Evolutionary conservation across 2,113 vertebrate genomes (phyloP).

Genomic region (Zootoca vivipara): DNA sequence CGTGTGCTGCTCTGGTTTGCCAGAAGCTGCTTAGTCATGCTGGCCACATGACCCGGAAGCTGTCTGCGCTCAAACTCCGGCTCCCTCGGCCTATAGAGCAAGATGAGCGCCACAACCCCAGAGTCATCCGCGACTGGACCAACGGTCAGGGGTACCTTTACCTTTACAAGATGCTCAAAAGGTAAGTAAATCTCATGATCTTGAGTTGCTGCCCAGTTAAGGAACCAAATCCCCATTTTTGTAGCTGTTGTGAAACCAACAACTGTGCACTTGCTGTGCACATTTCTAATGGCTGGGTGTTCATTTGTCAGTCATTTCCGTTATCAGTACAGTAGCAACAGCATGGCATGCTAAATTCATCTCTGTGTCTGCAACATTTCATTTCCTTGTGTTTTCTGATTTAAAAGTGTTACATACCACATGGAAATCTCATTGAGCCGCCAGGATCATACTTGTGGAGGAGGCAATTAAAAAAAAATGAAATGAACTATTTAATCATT

Average conservation of each 20-base stretch:
- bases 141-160: too few relatives aligned
- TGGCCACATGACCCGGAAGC: too few relatives aligned
- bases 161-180: not conserved
- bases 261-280: not conserved
- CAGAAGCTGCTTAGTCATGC: too few relatives aligned
- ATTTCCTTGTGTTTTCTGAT: not conserved
- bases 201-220: not conserved
- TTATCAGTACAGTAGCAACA: not conserved
- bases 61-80: too few relatives aligned
- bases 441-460: constrained; percentile 48
- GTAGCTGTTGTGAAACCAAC: not conserved
- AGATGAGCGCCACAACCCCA: too few relatives aligned
- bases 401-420: accelerated
- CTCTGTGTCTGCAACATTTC: not conserved
- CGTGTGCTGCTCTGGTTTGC: too few relatives aligned
- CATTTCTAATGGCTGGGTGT: not conserved
- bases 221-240: not conserved
- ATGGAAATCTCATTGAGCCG: constrained; percentile 36
- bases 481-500: constrained; percentile 57
- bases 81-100: too few relatives aligned
- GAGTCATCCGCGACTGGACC: too few relatives aligned
- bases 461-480: constrained; percentile 42
- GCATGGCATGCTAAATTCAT: not conserved
- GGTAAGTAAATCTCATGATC: not conserved
- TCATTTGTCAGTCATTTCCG: not conserved